A percentile compares a stretch with the other conserved stretches of the same genome.
Evolutionary conservation across 2,888 invertebrate species (phyloP).

Genomic region (Endotricha flammealis): DNA sequence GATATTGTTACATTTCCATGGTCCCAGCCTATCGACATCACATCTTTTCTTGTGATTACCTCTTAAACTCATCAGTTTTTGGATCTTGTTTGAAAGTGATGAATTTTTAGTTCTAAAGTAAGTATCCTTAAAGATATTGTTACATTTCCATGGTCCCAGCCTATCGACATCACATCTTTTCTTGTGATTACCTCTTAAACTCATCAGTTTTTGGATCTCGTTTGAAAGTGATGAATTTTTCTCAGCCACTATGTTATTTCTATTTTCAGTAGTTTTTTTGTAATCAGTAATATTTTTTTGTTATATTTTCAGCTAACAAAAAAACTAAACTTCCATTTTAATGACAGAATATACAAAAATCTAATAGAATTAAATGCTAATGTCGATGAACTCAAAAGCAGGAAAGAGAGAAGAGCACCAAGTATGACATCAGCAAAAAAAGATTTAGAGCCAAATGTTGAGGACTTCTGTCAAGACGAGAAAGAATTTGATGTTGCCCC

Average conservation of each 20-base stretch:
- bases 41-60: no score
- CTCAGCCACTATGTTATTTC: no score
- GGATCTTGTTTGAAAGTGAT: no score
- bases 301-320: conserved; percentile 62
- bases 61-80: no score
- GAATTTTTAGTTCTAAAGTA: conserved; percentile 53
- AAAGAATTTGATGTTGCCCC: conserved; percentile 48
- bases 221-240: no score
- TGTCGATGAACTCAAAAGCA: conserved; percentile 38
- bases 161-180: no score
- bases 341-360: conserved; percentile 66
- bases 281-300: conserved; percentile 2
- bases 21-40: no score
- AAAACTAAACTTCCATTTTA: conserved; percentile 65
- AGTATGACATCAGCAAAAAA: conserved; percentile 36
- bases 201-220: no score
- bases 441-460: conserved; percentile 66
- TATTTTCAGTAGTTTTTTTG: no score
- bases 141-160: no score
- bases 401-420: conserved; percentile 35
- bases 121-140: conserved; percentile 13
- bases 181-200: no score
- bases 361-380: conserved; percentile 64
- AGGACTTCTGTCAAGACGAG: conserved; percentile 63
- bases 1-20: neutral